Base-by-base conservation (phyloP, 2,113 vertebrate genomes). In the Psettodes erumei region DNA sequence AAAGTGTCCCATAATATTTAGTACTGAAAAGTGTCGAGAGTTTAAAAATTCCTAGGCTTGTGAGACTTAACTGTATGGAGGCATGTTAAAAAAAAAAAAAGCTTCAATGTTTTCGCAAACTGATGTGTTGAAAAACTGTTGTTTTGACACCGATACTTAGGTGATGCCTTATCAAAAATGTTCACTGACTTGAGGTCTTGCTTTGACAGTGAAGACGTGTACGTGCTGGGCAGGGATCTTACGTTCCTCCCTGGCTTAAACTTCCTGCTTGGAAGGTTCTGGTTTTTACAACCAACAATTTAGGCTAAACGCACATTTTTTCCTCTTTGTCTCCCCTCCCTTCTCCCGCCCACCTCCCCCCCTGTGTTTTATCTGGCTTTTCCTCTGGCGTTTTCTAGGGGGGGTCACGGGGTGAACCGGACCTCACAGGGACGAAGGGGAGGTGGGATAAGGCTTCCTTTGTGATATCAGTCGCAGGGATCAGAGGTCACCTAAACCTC, bases 401-500 rank as follows among this genome's bases (percentile, higher is more conserved):
- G 79, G 78, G 89, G 88, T 89, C 81, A 83, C 30, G 35, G 83
- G 76, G 72, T 79, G 83, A 88, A 58, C 67, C 58, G 75, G 90
- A 92, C 90, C 90, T 90, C 90, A 91, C 91, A 91, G 81, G 81
- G 75, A 88, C 85, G 51, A 64, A 86, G 79, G 71, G 86, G 86
- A 86, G 89, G 86, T 48, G 75, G 88, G 87, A 90, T 84, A 91
- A 89, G 83, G 86, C 84, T 78, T 62, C 70, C 84, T 92, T 92
- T 91, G 91, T 91, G 85, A 83, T 86, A 84, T 83, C 10, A 7
- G 74, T 81, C 32, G 16, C 82, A 77, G 71, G 69, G 91, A 82
- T 83, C 88, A 93, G 71, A 90, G 91, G 87, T 93, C 92, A 78
- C 45, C 76, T 71, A 87, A 90, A 92, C 85, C 90, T 86, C 86